Conservation (phyloP, 2,888 invertebrate genomes). For the Drosophila limbata region DNA sequence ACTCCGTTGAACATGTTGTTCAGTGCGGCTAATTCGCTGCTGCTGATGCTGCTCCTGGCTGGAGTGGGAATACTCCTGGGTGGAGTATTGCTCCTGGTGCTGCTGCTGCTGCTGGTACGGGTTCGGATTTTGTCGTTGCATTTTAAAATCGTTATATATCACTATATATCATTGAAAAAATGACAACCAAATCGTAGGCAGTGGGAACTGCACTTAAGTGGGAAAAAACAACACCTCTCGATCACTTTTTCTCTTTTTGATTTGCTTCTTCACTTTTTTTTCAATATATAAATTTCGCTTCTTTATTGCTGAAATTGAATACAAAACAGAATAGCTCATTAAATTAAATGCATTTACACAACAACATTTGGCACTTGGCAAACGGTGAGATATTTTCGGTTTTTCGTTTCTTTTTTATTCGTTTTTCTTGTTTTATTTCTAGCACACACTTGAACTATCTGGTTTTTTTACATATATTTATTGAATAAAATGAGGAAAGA, state of each 20-base stretch:
- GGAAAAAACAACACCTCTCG: conserved; percentile 74
- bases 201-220: conserved; percentile 71
- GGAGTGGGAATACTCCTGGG: conserved; percentile 86
- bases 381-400: conserved; percentile 30
- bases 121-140: conserved; percentile 90
- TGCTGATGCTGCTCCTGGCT: conserved; percentile 86
- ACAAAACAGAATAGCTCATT: conserved; percentile 41
- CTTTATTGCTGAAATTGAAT: conserved; percentile 79
- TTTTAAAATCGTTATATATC: conserved; percentile 86
- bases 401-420: conserved; percentile 10
- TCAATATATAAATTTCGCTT: conserved; percentile 69
- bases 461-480: conserved; percentile 35
- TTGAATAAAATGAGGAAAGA: conserved; percentile 23
- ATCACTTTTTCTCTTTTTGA: conserved; percentile 71
- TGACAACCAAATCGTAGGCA: conserved; percentile 79
- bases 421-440: conserved; percentile 31
- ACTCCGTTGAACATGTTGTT: conserved; percentile 91
- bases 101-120: conserved; percentile 86
- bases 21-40: conserved; percentile 89
- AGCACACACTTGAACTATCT: conserved; percentile 30
- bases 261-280: conserved; percentile 76
- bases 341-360: conserved; percentile 30
- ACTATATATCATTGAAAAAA: conserved; percentile 84
- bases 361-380: conserved; percentile 55
- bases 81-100: conserved; percentile 83